A percentile compares a stretch with the other conserved stretches of the same genome.
Conservation (phyloP, 2,888 invertebrate species). For the Xylota sylvarum region DNA sequence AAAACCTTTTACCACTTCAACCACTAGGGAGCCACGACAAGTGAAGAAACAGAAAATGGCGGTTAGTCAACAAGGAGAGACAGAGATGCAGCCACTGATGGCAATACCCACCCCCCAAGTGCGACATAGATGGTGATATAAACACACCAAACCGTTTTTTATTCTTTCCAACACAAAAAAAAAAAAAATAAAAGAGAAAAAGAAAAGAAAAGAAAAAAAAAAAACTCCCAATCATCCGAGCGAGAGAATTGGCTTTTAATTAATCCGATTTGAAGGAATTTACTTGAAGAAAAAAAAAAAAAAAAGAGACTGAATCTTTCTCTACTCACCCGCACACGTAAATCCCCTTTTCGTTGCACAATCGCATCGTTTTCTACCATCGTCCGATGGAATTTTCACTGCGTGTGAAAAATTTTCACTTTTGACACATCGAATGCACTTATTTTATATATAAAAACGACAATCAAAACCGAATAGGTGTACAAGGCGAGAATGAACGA, state of each 20-base stretch:
- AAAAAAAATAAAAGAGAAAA: neutral
- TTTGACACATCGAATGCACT: conserved; percentile 75
- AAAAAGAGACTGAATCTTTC: neutral
- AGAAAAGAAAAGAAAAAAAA: conserved; percentile 40
- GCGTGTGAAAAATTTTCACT: conserved; percentile 75
- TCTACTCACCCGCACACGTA: conserved; percentile 57
- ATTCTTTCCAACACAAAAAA: conserved; percentile 13
- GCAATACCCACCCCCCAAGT: neutral
- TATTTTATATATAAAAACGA: conserved; percentile 33
- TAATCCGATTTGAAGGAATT: conserved; percentile 43
- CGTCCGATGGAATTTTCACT: conserved; percentile 65
- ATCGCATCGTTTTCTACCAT: conserved; percentile 30
- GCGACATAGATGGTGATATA: conserved; percentile 64
- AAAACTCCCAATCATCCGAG: conserved; percentile 31
- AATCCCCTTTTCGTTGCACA: conserved; percentile 41
- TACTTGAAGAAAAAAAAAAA: conserved; percentile 8
- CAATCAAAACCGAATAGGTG: conserved; percentile 12
- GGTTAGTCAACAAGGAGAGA: conserved; percentile 69
- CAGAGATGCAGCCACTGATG: conserved; percentile 25
- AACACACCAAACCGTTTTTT: conserved; percentile 60
- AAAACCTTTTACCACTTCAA: conserved; percentile 74
- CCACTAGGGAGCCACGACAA: conserved; percentile 73
- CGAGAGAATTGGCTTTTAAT: conserved; percentile 41
- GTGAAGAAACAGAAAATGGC: conserved; percentile 77
- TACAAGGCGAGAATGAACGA: conserved; percentile 33